Evolutionary conservation across 2,113 vertebrate genomes (phyloP).

Genomic region (Herpetotheres cachinnans): DNA sequence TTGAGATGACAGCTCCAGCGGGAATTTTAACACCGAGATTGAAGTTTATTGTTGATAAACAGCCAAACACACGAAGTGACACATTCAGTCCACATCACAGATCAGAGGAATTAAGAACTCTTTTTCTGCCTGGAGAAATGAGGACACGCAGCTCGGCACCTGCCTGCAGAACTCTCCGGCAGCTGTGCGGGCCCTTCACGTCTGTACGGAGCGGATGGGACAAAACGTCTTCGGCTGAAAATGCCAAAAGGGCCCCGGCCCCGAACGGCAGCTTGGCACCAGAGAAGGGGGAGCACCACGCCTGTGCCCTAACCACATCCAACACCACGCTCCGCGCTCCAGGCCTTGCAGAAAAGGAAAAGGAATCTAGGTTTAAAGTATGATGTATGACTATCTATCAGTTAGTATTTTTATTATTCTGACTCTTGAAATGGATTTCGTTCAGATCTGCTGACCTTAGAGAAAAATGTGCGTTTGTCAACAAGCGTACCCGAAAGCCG

Average conservation of each 20-base stretch:
- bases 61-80: slow-evolving; percentile 16
- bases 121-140: not conserved
- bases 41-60: slow-evolving; percentile 17
- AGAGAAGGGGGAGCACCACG: not conserved
- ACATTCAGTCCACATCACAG: slow-evolving; percentile 58
- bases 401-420: not conserved
- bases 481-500: not conserved
- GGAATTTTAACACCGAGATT: not conserved
- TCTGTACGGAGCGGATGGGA: not conserved
- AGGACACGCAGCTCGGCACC: not conserved
- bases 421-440: not conserved
- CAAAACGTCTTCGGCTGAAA: not conserved
- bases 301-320: rapidly evolving
- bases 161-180: not conserved
- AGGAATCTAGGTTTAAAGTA: not conserved
- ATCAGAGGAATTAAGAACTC: slow-evolving; percentile 26
- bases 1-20: not conserved
- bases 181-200: not conserved
- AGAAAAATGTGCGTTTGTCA: not conserved
- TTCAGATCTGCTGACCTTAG: not conserved
- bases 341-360: not conserved
- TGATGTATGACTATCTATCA: rapidly evolving
- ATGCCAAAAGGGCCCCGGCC: rapidly evolving
- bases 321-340: not conserved
- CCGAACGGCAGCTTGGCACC: not conserved